Base-by-base conservation (phyloP, 2,113 vertebrate species). In the Lepus timidus region DNA sequence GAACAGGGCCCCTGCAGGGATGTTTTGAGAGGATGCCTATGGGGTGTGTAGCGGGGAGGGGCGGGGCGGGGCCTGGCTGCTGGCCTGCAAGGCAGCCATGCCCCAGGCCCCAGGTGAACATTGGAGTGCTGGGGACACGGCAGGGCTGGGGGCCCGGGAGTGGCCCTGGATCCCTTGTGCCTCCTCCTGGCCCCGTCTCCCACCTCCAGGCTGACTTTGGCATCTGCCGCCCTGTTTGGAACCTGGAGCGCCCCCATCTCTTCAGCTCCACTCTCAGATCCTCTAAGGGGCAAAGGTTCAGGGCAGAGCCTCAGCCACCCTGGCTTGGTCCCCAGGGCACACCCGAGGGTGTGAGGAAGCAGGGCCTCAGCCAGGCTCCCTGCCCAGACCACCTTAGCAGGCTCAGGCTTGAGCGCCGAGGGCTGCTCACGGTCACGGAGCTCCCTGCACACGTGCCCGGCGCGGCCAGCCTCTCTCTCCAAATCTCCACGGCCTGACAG, bases 121-220 rank as follows among this genome's bases (percentile, higher is more conserved):
- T 29, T 0, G 3, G 29, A 11, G 3, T 22, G n/a, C 11, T 27
- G 6, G 1, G 6, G 29, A 64, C 64, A 29, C 22, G 1, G 27
- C 7, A 55, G 67, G n/a, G 44, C 70, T 4, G 3, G 31, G 64
- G 51, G 33, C 9, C 51, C 17, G 12, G 44, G 20, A 14, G 33
- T 64, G 62, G 33, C 49, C 36, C 9, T 49, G 7, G 73, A 1
- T 79, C 33, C 6, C 8, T n/a, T 65, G 33, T 11, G 65, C 20
- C 17, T 17, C 61, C 6, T 1, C 55, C 74, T 16, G 55, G 55
- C 55, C 55, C 55, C 19, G 19, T 58, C 33, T 85, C 88, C n/a
- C 52, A 10, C 75, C 31, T 49, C 17, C 10, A 36, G 36, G 58
- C 16, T 62, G 65, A 31, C n/a, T 51, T 44, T 19, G 73, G 31